Base-by-base conservation (phyloP, 2,888 invertebrate species). In the Melanotus villosus region DNA sequence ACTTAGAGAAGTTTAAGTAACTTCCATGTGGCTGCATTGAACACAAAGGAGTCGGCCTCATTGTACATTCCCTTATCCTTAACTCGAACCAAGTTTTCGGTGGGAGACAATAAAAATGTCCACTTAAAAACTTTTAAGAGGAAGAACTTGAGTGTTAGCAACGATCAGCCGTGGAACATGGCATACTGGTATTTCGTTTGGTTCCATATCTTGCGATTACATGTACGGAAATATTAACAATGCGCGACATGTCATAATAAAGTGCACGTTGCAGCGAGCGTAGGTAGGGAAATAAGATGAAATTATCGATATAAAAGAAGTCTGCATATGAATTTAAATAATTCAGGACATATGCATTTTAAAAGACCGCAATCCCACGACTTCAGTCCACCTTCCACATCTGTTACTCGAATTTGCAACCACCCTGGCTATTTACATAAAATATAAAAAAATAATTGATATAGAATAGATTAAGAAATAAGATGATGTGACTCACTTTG, bases 61-160 rank as follows among this genome's bases (percentile, higher is more conserved):
- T 69, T 65, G 69, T 59, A 60, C 58, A 69, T 65, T 65, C 69
- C 58, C 64, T 64, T 66, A 59, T 66, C 58, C 65, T 59, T 57
- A 62, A 54, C 47, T 62, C 52, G 32, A 62, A 57, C 50, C 58
- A 16, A 43, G 60, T 41, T 67, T 59, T 47, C 34, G 34, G 58
- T 26, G 23, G 50, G 63, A 32, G 43, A 30, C 58, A 38, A 66
- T 59, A 59, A 59, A 59, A 58, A 43, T 52, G 58, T 58, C 59
- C 50, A 58, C 58, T 59, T 59, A 59, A 52, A 66, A 65, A 66
- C 52, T 66, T 64, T 65, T 41, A 59, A 66, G 21, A 59, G 59
- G 36, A 47, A 45, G 45, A 57, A 45, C 62, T 62, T 62, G 62
- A 21, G 52, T 38, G 62, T 36, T 52, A 16, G 52, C 19, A 30